Conservation (phyloP, 1,140 invertebrate genomes). For the Drosophila pallidifrons region DNA sequence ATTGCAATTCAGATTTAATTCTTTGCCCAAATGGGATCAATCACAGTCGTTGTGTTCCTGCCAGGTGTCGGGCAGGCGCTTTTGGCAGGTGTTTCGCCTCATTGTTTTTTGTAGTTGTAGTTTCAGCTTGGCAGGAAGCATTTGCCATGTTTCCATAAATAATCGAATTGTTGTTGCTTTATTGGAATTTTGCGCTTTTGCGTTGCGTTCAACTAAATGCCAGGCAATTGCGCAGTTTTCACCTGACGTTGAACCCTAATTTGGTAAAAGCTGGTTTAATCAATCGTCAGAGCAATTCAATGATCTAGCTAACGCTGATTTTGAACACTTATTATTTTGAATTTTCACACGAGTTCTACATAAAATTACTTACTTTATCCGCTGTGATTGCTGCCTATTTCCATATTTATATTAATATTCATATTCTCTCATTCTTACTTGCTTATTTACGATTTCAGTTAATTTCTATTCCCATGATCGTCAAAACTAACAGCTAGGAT, state of each 20-base stretch:
- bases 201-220: conserved; percentile 31
- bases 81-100: conserved; percentile 69
- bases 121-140: conserved; percentile 61
- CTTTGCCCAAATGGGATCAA: conserved; percentile 70
- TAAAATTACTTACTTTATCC: background rate
- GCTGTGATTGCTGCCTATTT: background rate
- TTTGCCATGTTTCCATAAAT: conserved; percentile 70
- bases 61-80: conserved; percentile 55
- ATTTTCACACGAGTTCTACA: background rate
- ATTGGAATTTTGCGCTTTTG: conserved; percentile 30
- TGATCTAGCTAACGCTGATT: background rate
- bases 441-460: background rate
- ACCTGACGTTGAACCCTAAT: conserved; percentile 44
- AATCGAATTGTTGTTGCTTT: conserved; percentile 54
- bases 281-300: background rate
- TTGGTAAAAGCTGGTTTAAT: conserved; percentile 66
- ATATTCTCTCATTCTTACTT: background rate
- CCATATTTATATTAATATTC: background rate
- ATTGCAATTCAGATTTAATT: conserved; percentile 64
- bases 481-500: background rate
- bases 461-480: conserved; percentile 3
- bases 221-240: conserved; percentile 71
- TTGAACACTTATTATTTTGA: background rate
- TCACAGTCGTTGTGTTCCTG: conserved; percentile 35
- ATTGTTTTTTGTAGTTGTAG: conserved; percentile 33